A percentile compares a stretch with the other conserved stretches of the same genome.
These are phyloP conservation scores for Melanostigma gelatinosum DNA, from an alignment of 2,113 vertebrate genomes.

Conservation along the genomic window DNA sequence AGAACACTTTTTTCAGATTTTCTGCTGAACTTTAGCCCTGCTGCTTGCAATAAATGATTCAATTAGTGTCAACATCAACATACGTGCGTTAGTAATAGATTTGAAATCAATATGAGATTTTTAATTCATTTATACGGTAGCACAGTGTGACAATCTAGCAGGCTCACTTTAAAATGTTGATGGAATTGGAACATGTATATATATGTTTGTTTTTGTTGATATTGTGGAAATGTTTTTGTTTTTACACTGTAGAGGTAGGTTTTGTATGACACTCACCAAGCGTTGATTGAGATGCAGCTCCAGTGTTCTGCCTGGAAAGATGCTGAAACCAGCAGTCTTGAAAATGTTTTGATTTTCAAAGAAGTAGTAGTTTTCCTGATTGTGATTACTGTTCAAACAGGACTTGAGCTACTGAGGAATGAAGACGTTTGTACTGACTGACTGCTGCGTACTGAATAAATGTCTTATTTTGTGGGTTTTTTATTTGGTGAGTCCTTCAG, in stretches of 20 bases:
- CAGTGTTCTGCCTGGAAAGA: slow-evolving; percentile 21
- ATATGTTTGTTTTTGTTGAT: slow-evolving; percentile 11
- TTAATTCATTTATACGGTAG: slow-evolving; percentile 69
- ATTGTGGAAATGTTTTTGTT: slow-evolving; percentile 30
- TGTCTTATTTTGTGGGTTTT: slow-evolving; percentile 66
- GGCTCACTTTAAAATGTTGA: slow-evolving; percentile 40
- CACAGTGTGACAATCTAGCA: slow-evolving; percentile 50
- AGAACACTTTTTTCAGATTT: not conserved
- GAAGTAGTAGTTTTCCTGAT: slow-evolving; percentile 34
- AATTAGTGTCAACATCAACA: slow-evolving; percentile 36
- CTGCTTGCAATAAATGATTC: slow-evolving; percentile 1
- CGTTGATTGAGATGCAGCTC: slow-evolving; percentile 23
- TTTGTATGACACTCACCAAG: slow-evolving; percentile 45
- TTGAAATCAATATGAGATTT: slow-evolving; percentile 49
- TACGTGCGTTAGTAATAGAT: slow-evolving; percentile 43
- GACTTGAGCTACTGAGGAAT: slow-evolving; percentile 62
- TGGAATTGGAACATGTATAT: slow-evolving; percentile 44
- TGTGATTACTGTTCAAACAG: slow-evolving; percentile 50
- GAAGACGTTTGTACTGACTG: slow-evolving; percentile 62
- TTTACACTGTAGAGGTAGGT: slow-evolving; percentile 55
- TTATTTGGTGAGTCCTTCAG: not conserved
- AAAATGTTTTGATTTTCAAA: slow-evolving; percentile 19
- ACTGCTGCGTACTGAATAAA: slow-evolving; percentile 81
- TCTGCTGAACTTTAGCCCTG: slow-evolving; percentile 20
- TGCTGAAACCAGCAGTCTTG: not conserved